Evolutionary conservation across 1,140 invertebrate species (phyloP).

Genomic region (Macrobrachium nipponense): DNA sequence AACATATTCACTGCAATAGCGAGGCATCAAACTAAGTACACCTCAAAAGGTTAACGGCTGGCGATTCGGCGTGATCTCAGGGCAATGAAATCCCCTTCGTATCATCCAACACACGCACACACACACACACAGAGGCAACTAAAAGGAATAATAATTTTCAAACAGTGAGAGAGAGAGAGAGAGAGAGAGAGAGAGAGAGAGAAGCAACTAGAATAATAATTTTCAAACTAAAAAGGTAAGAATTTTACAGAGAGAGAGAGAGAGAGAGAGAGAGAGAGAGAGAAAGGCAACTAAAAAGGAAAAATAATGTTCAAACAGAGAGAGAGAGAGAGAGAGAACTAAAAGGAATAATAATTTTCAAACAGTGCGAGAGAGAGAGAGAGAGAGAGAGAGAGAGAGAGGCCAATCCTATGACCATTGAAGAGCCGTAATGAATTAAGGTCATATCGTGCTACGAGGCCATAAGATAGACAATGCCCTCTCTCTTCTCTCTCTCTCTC

Average conservation of each 20-base stretch:
- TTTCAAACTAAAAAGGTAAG: not conserved
- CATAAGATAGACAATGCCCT: too few species aligned
- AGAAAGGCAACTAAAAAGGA: not conserved
- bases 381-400: conserved; percentile 18
- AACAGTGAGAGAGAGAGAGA: not conserved
- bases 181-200: conserved; percentile 18
- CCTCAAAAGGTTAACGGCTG: too few species aligned
- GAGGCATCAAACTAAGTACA: too few species aligned
- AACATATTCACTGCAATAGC: too few species aligned
- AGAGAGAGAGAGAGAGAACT: not conserved
- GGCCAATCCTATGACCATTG: not conserved
- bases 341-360: not conserved
- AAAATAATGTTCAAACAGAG: not conserved
- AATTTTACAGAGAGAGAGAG: conserved; percentile 1
- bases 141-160: too few species aligned
- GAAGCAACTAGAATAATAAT: not conserved
- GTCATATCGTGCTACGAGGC: too few species aligned
- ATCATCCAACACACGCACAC: too few species aligned
- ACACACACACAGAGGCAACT: too few species aligned
- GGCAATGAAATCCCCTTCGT: too few species aligned
- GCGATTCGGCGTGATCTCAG: too few species aligned
- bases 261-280: not conserved
- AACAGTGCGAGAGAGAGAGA: not conserved
- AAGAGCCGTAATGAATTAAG: too few species aligned
- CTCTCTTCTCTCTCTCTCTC: too few species aligned